These are phyloP conservation scores for Sylvilagus bachmani DNA, from an alignment of 2,113 vertebrate genomes.

Conservation along the genomic window DNA sequence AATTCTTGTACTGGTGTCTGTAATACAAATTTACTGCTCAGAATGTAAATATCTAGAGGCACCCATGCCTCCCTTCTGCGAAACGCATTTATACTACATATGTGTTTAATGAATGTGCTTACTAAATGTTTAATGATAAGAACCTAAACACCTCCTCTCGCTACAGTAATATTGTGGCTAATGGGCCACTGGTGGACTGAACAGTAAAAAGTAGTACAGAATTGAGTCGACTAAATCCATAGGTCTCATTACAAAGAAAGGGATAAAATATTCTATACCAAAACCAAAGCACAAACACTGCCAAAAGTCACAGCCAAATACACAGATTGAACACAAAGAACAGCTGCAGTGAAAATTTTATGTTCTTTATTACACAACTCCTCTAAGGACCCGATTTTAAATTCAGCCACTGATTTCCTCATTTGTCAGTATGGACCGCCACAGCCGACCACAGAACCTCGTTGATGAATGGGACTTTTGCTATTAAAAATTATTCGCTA, in stretches of 20 bases:
- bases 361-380: constrained; percentile 71
- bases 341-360: constrained; percentile 77
- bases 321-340: constrained; percentile 76
- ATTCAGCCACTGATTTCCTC: constrained; percentile 73
- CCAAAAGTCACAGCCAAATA: constrained; percentile 81
- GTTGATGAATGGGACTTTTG: constrained; percentile 62
- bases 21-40: constrained; percentile 51
- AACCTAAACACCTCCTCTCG: constrained; percentile 70
- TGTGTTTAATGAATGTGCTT: constrained; percentile 78
- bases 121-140: constrained; percentile 80
- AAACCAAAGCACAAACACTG: constrained; percentile 63
- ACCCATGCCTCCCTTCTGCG: constrained; percentile 66
- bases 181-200: constrained; percentile 66
- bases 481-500: constrained; percentile 72
- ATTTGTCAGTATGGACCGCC: constrained; percentile 49
- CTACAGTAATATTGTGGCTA: constrained; percentile 60
- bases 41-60: constrained; percentile 66
- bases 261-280: constrained; percentile 75
- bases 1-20: constrained; percentile 24
- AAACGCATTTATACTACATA: constrained; percentile 66
- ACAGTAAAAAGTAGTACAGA: constrained; percentile 72
- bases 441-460: constrained; percentile 32
- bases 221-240: constrained; percentile 67
- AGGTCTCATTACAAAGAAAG: constrained; percentile 74
- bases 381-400: constrained; percentile 73